Conservation (phyloP, 2,113 vertebrate genomes). For the Hoplias malabaricus region DNA sequence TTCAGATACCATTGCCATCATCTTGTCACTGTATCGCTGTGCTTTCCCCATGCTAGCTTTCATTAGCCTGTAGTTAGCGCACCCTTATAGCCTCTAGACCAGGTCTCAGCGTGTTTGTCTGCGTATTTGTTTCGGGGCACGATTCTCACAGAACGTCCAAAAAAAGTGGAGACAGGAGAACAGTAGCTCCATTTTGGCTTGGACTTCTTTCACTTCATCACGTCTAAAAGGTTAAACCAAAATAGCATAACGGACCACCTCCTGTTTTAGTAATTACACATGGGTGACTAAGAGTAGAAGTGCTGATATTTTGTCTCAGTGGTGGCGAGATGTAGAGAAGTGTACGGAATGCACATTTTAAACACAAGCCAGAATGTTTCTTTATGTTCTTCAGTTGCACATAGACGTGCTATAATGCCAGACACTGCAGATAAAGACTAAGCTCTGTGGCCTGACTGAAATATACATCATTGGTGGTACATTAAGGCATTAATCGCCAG, state of each 20-base stretch:
- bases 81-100: neutral
- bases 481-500: too few species aligned
- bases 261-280: constrained; percentile 9
- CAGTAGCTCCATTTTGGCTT: neutral
- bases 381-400: too few species aligned
- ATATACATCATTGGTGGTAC: neutral
- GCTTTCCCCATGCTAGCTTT: constrained; percentile 40
- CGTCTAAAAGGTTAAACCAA: neutral
- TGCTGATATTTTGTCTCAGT: neutral
- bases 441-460: neutral
- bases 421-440: neutral
- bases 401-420: too few species aligned
- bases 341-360: neutral
- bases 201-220: neutral
- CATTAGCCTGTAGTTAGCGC: constrained; percentile 37
- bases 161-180: neutral
- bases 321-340: neutral
- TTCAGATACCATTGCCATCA: constrained; percentile 56
- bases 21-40: constrained; percentile 54
- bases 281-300: constrained; percentile 12
- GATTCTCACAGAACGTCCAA: neutral
- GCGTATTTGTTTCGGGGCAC: neutral
- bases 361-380: neutral
- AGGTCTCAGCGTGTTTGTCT: neutral
- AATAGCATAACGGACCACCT: neutral